Evolutionary conservation across 2,113 vertebrate genomes (phyloP), one percentile per base, ranked within the genome.

Genomic region (Sterrhoptilus dennistouni): DNA sequence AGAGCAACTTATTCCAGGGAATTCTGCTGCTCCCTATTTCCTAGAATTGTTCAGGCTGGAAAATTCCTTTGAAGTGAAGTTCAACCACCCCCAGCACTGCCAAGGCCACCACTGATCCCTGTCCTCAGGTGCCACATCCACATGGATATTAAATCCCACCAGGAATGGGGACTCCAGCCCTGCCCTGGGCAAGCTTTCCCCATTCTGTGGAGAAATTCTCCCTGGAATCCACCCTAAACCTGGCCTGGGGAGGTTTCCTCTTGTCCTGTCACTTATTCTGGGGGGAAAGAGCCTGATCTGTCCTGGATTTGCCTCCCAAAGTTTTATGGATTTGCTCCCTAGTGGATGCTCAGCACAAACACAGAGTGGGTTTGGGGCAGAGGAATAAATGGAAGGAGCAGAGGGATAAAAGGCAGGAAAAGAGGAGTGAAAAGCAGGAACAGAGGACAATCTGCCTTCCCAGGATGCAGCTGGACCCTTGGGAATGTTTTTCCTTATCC

Each of bases 291-390:
- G 28, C 29, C n/a, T 22, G 20, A 56, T 14, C 8, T 12, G 18
- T n/a, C 23, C 42, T 40, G 42, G 50, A 64, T 65, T 25, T 33
- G 33, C 27, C 47, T 72, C 57, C 50, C 60, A 19, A 7, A 56
- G 16, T 21, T 57, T 56, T 8, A 8, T 23, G 25, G 50, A 40
- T 49, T 68, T 28, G n/a, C 35, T 23, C 38, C 36, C 66, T 61
- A 6, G 36, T 2, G 8, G 38, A 6, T 0, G 7, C 40, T 50
- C 33, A 27, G 53, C 64, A 82, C 53, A 49, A 27, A 17, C 54
- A 17, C 11, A 0, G 12, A 1, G 0, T 20, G 33, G 3, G 16
- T 45, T 78, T 7, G 2, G 70, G 5, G 36, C 47, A 45, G 61
- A 61, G 42, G 17, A 45, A 45, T 28, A 17, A 35, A 52, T 22